Conservation (phyloP, 2,888 invertebrate genomes). For the Erannis defoliaria region DNA sequence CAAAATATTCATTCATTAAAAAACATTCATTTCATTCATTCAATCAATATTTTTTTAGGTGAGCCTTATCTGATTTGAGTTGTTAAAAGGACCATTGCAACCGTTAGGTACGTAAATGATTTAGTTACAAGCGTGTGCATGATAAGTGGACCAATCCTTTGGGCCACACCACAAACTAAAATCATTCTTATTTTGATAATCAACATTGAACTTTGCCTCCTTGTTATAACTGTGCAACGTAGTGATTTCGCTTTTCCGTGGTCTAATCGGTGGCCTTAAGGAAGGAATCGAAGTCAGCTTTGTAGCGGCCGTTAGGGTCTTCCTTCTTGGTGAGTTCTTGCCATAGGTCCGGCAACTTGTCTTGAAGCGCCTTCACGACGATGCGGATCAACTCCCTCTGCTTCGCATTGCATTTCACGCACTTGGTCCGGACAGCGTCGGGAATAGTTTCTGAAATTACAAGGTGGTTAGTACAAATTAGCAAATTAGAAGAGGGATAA, state of each 20-base stretch:
- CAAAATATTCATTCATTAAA: no score
- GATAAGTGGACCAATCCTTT: no score
- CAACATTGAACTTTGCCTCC: no score
- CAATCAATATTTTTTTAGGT: no score
- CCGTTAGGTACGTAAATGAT: no score
- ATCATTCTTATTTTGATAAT: no score
- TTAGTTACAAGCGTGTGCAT: no score
- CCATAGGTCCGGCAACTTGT: conserved; percentile 89
- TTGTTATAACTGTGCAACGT: no score
- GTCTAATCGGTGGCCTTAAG: conserved; percentile 60
- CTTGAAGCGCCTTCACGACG: conserved; percentile 88
- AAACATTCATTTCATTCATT: no score
- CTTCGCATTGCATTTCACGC: conserved; percentile 88
- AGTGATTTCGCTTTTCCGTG: neutral
- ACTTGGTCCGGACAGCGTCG: conserved; percentile 77
- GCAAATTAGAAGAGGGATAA: neutral
- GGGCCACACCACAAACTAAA: no score
- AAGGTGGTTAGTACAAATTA: neutral
- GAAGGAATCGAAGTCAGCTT: conserved; percentile 84
- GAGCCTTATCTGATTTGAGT: no score
- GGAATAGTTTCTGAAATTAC: conserved; percentile 67
- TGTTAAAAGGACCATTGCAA: no score
- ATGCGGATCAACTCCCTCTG: conserved; percentile 86
- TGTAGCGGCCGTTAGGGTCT: conserved; percentile 89
- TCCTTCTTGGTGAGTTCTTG: conserved; percentile 88